phyloP scores from a whole-genome alignment of 2,113 vertebrate species.

The Clarias magur region DNA sequence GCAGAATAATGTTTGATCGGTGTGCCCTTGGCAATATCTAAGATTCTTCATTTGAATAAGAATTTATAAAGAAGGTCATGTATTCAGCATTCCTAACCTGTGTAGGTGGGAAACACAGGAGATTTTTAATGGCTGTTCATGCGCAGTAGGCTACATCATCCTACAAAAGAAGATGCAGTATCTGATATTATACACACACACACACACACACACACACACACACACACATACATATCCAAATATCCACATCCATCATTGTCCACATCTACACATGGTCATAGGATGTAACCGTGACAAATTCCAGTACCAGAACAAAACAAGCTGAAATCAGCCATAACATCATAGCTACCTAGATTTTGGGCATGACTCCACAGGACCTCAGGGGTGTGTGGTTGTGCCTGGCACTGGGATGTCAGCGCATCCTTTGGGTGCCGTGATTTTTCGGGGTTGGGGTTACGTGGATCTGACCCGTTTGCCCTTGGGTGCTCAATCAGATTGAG shows the following conservation, averaged over 20 bases:
- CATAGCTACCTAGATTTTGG: no score
- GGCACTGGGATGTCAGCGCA: no score
- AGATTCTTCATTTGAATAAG: constrained; percentile 15
- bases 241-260: background rate
- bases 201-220: no score
- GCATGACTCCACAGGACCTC: no score
- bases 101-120: background rate
- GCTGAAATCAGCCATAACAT: background rate
- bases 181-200: no score
- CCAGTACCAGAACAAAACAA: background rate
- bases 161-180: background rate
- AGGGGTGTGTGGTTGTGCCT: no score
- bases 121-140: background rate
- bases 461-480: no score
- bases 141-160: background rate
- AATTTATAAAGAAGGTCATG: constrained; percentile 45
- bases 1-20: constrained; percentile 51
- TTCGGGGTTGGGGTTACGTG: no score
- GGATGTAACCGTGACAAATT: background rate
- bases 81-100: constrained; percentile 21
- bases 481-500: no score
- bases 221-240: no score
- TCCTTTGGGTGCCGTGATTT: no score
- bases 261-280: background rate
- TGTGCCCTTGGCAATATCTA: constrained; percentile 31